Conservation (phyloP, 1,140 invertebrate genomes). For the Aleiodes sp. region DNA sequence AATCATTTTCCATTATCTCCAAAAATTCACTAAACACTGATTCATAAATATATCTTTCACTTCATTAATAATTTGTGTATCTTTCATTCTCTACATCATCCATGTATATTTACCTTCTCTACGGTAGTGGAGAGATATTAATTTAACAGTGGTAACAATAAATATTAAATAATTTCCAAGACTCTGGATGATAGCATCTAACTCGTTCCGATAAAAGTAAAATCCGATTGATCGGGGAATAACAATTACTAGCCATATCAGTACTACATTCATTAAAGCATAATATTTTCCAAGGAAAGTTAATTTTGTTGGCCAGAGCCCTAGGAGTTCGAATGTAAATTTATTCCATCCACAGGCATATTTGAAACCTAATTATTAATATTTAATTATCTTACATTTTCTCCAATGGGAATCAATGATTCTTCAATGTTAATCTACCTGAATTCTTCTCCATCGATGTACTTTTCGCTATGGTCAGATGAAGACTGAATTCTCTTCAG, state of each 20-base stretch:
- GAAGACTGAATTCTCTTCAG: too few relatives aligned
- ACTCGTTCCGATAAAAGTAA: background rate
- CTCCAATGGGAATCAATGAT: too few relatives aligned
- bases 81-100: background rate
- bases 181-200: background rate
- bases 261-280: background rate
- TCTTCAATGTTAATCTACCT: slow-evolving; percentile 22
- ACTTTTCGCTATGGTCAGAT: too few relatives aligned
- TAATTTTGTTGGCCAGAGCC: slow-evolving; percentile 29
- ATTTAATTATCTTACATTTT: too few relatives aligned
- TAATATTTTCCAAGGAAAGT: background rate
- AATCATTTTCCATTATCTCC: slow-evolving; percentile 33
- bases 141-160: slow-evolving; percentile 7
- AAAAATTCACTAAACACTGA: slow-evolving; percentile 28
- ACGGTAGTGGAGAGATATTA: slow-evolving; percentile 8
- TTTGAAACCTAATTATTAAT: background rate
- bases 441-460: too few relatives aligned
- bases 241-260: background rate
- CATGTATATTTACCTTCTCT: slow-evolving; percentile 26
- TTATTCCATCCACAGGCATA: slow-evolving; percentile 8
- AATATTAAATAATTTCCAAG: background rate
- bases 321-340: slow-evolving; percentile 14
- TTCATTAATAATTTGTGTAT: background rate
- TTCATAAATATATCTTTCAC: too few relatives aligned
- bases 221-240: background rate